These are phyloP conservation scores for Himalopsyche anomala DNA, from an alignment of 2,888 invertebrate genomes.

Conservation along the genomic window DNA sequence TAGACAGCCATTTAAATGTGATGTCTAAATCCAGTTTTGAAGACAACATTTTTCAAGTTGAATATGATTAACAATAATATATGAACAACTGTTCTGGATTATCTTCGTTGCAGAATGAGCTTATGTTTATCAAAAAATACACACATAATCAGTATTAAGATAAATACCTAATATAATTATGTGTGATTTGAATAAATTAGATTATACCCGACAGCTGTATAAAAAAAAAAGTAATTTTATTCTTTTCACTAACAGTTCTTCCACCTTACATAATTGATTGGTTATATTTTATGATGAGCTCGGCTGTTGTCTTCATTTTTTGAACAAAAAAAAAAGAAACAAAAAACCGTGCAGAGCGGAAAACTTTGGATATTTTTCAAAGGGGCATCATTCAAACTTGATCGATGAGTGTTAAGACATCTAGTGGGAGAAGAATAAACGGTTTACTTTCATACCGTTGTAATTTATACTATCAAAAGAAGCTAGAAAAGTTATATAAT, in stretches of 20 bases:
- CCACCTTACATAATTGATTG: constrained; percentile 19
- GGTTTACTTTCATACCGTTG: constrained; percentile 26
- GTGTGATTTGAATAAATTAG: no score
- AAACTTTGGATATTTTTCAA: constrained; percentile 26
- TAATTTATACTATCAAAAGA: not conserved
- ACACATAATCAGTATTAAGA: no score
- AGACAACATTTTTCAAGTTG: no score
- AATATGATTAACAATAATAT: no score
- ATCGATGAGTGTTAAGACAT: constrained; percentile 23
- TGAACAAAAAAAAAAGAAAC: not conserved
- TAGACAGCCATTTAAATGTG: no score
- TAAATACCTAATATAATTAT: no score
- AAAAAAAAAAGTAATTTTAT: constrained; percentile 10
- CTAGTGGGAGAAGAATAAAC: constrained; percentile 24
- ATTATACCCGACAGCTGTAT: no score
- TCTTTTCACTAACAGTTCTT: not conserved
- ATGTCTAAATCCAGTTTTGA: no score
- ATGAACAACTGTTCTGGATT: no score
- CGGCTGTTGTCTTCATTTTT: constrained; percentile 15
- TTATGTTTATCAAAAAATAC: no score
- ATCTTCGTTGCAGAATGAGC: no score
- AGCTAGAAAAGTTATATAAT: not conserved
- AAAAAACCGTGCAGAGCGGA: not conserved
- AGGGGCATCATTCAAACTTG: constrained; percentile 31
- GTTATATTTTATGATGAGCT: constrained; percentile 27